phyloP scores from a whole-genome alignment of 2,113 vertebrate genomes.

The Sardina pilchardus region DNA sequence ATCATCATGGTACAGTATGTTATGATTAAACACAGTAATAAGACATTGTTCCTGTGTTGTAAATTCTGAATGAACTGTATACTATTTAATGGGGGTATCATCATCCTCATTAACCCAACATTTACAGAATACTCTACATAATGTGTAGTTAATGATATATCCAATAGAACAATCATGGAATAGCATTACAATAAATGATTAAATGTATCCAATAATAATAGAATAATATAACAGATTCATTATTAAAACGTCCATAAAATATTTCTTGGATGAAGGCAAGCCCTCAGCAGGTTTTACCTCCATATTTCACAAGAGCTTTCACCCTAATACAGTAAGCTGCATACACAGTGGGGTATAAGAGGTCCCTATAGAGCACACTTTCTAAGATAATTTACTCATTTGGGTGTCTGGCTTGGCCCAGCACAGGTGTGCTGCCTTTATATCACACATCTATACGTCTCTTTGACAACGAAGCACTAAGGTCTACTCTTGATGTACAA shows the following conservation, averaged over 20 bases:
- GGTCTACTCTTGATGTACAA: background rate
- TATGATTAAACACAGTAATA: background rate
- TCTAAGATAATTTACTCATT: background rate
- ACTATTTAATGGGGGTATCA: background rate
- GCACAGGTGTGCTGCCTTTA: background rate
- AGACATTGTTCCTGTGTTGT: background rate
- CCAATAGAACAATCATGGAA: too few species aligned
- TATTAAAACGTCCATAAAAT: background rate
- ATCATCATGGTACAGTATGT: background rate
- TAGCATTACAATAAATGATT: too few species aligned
- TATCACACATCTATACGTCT: background rate
- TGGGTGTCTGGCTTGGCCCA: background rate
- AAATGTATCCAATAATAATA: background rate
- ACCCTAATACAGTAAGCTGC: background rate
- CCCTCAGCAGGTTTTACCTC: background rate
- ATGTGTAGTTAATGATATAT: background rate
- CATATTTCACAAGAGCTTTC: background rate
- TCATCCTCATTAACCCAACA: background rate
- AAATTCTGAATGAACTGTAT: background rate
- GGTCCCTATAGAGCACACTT: background rate
- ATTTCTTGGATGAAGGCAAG: background rate
- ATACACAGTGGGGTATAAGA: background rate
- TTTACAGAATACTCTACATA: background rate
- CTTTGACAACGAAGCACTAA: background rate
- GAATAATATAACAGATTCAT: background rate